Evolutionary conservation across 37 sponge, comb jelly and placozoan species (phyloP), one percentile per base, ranked within the genome.

Genomic region (Amphimedon queenslandica): DNA sequence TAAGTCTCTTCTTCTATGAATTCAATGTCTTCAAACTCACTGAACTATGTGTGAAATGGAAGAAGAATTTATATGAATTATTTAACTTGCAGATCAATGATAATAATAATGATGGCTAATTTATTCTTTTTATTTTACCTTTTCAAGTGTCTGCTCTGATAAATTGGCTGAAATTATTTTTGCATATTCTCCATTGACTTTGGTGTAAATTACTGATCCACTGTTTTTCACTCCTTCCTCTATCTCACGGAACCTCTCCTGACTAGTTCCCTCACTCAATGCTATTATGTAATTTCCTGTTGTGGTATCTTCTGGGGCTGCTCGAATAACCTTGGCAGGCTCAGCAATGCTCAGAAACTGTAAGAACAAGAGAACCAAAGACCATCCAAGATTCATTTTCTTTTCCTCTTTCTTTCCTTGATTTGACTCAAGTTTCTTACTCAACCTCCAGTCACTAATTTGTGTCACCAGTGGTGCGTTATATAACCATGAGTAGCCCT

Each of bases 231-330:
- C 27, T 43, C 65, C 60, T 35, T 28, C 57, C 5, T 70, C 34
- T 23, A 74, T n/a, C 0, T 38, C 32, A 4, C 33, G n/a, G 6
- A 79, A 68, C n/a, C 29, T 40, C 25, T 64, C 74, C 21, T 25
- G 29, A 1, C 56, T 69, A 1, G 63, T 78, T 66, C 37, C 47
- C 60, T 79, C 37, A 1, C 58, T 65, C 20, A 85, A 74, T 18
- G 37, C 63, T 16, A 85, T 80, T 6, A 85, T 66, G 60, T 68
- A 78, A 64, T 69, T 68, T 4, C 85, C 85, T 0, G 85, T 78
- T 66, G 66, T 85, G 37, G 58, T 61, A 10, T 40, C 68, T 28
- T n/a, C 61, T 25, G 61, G 28, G 5, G 40, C 74, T 6, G 61
- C 61, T n/a, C 61, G 61, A 6, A 60, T 60, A 25, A 60, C 61